Evolutionary conservation across 2,888 invertebrate species (phyloP).

Genomic region (Anthoptus insignis): DNA sequence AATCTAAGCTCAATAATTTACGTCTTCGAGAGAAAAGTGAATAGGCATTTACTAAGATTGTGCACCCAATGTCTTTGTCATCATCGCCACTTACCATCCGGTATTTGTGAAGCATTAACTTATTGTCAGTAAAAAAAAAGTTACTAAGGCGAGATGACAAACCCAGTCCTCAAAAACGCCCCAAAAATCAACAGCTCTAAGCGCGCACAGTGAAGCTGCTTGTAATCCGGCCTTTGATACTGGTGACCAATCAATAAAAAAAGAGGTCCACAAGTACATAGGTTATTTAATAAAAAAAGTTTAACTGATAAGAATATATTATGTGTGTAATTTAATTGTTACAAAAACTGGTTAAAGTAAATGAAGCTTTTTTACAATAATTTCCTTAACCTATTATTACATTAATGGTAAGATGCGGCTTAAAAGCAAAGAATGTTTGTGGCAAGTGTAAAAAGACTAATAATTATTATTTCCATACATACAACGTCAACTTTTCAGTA

Average conservation of each 20-base stretch:
- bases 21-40: too few relatives aligned
- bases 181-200: too few relatives aligned
- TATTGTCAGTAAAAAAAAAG: too few relatives aligned
- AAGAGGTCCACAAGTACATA: background rate
- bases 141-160: too few relatives aligned
- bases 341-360: constrained; percentile 37
- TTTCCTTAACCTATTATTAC: constrained; percentile 45
- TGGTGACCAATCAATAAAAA: background rate
- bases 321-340: constrained; percentile 11
- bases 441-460: constrained; percentile 53
- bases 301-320: constrained; percentile 40
- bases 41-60: too few relatives aligned
- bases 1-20: too few relatives aligned
- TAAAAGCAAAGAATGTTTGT: constrained; percentile 50
- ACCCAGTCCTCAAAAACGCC: too few relatives aligned
- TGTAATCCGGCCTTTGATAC: too few relatives aligned
- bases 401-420: constrained; percentile 69
- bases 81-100: too few relatives aligned
- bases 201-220: too few relatives aligned
- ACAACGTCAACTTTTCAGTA: background rate
- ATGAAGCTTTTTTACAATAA: constrained; percentile 52
- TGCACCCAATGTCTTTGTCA: too few relatives aligned
- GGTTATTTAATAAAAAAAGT: constrained; percentile 8
- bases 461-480: constrained; percentile 1
- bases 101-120: too few relatives aligned